Percentiles rank a stretch among this genome's conserved stretches.
phyloP scores from a whole-genome alignment of 1,140 invertebrate species.

The Nebria ingens region DNA sequence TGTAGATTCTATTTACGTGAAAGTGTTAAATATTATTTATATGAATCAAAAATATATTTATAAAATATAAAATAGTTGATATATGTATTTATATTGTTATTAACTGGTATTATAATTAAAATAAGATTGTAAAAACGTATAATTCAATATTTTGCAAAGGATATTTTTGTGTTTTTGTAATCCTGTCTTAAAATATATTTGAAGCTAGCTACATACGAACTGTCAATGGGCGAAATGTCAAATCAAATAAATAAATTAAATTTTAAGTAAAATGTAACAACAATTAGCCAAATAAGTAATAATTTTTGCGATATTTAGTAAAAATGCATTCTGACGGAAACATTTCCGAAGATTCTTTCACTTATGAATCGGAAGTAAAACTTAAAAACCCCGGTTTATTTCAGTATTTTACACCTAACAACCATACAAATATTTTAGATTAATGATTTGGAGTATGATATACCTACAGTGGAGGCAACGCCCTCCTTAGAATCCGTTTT shows the following conservation, averaged over 20 bases:
- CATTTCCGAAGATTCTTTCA: neutral
- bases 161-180: too few species aligned
- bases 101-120: too few species aligned
- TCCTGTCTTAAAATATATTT: neutral
- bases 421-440: too few species aligned
- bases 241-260: neutral
- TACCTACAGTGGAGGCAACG: slow-evolving; percentile 62
- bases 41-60: too few species aligned
- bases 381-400: too few species aligned
- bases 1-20: too few species aligned
- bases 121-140: too few species aligned
- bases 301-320: neutral
- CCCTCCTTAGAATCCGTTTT: slow-evolving; percentile 80
- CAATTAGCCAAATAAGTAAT: neutral
- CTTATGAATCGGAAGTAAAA: neutral
- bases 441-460: slow-evolving; percentile 74
- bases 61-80: too few species aligned
- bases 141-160: too few species aligned
- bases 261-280: neutral
- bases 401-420: too few species aligned
- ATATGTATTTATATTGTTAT: too few species aligned
- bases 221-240: slow-evolving; percentile 3
- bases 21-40: neutral
- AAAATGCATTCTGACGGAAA: slow-evolving; percentile 1
- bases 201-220: neutral